These are phyloP conservation scores for Lycia hirtaria DNA, from an alignment of 2,888 invertebrate species.

Conservation along the genomic window DNA sequence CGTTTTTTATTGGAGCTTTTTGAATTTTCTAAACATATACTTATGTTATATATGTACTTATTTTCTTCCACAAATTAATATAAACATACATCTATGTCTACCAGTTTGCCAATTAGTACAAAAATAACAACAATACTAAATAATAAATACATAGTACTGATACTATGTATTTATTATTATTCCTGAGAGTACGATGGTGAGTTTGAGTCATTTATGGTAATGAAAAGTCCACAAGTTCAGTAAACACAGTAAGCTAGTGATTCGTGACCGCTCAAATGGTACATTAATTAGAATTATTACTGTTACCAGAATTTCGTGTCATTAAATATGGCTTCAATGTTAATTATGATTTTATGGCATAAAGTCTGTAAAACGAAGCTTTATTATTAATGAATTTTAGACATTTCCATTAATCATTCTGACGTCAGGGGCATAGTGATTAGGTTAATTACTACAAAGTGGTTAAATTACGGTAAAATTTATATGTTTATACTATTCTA, in stretches of 20 bases:
- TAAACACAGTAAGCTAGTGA: slow-evolving; percentile 28
- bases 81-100: too few species aligned
- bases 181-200: too few species aligned
- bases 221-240: slow-evolving; percentile 16
- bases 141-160: too few species aligned
- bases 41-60: too few species aligned
- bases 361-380: slow-evolving; percentile 11
- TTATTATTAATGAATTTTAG: slow-evolving; percentile 5
- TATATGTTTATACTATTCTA: too few species aligned
- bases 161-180: too few species aligned
- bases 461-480: background rate
- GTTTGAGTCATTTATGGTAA: slow-evolving; percentile 19
- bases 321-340: slow-evolving; percentile 19
- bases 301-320: slow-evolving; percentile 20
- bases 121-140: too few species aligned
- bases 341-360: slow-evolving; percentile 18
- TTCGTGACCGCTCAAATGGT: slow-evolving; percentile 26
- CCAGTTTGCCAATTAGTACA: too few species aligned
- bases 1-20: too few species aligned
- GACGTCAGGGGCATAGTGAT: background rate
- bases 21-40: too few species aligned
- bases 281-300: slow-evolving; percentile 31
- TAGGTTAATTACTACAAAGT: slow-evolving; percentile 4
- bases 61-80: too few species aligned
- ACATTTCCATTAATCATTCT: slow-evolving; percentile 10